Base-by-base conservation (phyloP, 1,140 invertebrate species). In the Drosophila lacertosa region DNA sequence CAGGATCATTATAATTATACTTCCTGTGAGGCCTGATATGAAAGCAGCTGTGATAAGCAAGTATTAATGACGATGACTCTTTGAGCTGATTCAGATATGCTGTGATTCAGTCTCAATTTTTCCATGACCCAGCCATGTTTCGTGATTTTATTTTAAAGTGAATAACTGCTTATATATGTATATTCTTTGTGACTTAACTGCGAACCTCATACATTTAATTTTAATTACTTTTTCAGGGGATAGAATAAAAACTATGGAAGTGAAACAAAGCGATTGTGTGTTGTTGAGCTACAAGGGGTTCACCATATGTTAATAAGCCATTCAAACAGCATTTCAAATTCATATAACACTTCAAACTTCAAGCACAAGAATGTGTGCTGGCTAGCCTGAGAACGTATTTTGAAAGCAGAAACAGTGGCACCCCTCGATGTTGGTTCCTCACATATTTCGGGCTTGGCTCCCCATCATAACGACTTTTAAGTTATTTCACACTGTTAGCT, bases 281-380 rank as follows among this genome's bases (percentile, higher is more conserved):
- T 64, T 55, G 57, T 54, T 54, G 57, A 29, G 54, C 64, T n/a
- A n/a, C n/a, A n/a, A n/a, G n/a, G n/a, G n/a, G n/a, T n/a, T 57
- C 42, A 33, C 54, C 63, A 67, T 84, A 84, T 84, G 80, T 79
- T 84, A 84, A 84, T 79, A 72, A 84, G 53, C 67, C 67, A 76
- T 79, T 69, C 67, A 84, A 84, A 84, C 64, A 81, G 53, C 3
- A 62, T 33, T 83, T 65, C 64, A 62, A 50, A 57, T 66, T 77
- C 78, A 82, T 74, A 78, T 78, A 83, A 82, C 78, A 82, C 55
- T 63, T n/a, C 37, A 63, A 63, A 33, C 37, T 53, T 6, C 11
- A 10, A 22, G n/a, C 76, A 42, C 39, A 71, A 65, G 66, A 76
- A 69, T 60, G 24, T 47, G 5, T 50, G 15, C 29, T 62, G 73